A percentile compares a stretch with the other conserved stretches of the same genome.
Evolutionary conservation across 2,888 invertebrate species (phyloP).

Genomic region (Orchesella flavescens): DNA sequence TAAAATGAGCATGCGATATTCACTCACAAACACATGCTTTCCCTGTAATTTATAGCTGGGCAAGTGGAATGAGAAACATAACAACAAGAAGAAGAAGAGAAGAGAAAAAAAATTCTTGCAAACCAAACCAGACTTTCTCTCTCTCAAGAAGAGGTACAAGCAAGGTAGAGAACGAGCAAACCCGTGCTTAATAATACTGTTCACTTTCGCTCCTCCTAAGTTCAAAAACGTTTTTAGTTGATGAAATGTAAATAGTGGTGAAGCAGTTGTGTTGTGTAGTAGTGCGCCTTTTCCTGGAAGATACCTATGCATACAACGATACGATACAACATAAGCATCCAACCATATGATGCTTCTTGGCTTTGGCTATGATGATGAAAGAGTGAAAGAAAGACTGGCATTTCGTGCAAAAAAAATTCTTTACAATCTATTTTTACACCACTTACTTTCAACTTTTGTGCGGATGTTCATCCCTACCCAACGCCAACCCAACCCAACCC

Average conservation of each 20-base stretch:
- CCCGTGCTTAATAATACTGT: constrained; percentile 11
- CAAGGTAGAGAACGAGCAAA: no score
- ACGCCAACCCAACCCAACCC: no score
- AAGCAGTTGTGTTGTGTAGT: no score
- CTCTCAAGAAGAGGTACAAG: no score
- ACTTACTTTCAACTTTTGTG: no score
- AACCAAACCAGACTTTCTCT: no score
- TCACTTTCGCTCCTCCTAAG: background rate
- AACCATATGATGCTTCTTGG: background rate
- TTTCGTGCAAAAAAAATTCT: constrained; percentile 38
- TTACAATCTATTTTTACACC: constrained; percentile 17
- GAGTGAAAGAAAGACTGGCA: constrained; percentile 3
- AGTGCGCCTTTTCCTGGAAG: background rate
- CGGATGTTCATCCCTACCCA: no score
- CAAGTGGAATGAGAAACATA: no score
- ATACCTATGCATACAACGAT: no score
- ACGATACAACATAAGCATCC: no score
- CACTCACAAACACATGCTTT: constrained; percentile 4
- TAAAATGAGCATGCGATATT: background rate
- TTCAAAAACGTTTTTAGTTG: constrained; percentile 33
- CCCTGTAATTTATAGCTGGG: constrained; percentile 6
- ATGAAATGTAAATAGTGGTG: constrained; percentile 58
- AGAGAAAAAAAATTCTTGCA: background rate
- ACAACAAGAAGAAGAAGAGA: background rate
- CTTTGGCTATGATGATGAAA: background rate